A percentile compares a stretch with the other conserved stretches of the same genome.
These are phyloP conservation scores for Drosophila ezoana DNA, from an alignment of 2,888 invertebrate genomes.

Conservation along the genomic window DNA sequence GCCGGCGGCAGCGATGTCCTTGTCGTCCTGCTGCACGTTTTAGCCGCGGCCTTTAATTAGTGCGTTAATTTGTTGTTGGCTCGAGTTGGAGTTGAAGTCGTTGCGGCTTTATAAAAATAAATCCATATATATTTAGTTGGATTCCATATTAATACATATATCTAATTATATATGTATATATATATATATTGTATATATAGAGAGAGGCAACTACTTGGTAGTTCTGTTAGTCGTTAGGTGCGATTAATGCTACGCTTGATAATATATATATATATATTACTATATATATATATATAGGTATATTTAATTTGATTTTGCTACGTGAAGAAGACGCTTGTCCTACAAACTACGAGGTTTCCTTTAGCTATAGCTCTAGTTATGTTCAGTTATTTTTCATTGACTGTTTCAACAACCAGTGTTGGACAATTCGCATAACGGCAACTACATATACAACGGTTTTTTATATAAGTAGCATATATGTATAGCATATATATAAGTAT, in stretches of 20 bases:
- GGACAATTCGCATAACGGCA: conserved; percentile 66
- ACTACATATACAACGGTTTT: conserved; percentile 57
- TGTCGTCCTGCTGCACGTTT: conserved; percentile 25
- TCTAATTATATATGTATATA: conserved; percentile 39
- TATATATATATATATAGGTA: conserved; percentile 19
- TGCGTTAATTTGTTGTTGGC: conserved; percentile 46
- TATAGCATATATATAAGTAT: conserved; percentile 14
- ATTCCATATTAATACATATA: conserved; percentile 26
- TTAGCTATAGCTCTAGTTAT: conserved; percentile 68
- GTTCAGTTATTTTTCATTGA: conserved; percentile 43
- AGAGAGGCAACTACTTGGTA: conserved; percentile 78
- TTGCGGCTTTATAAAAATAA: conserved; percentile 73
- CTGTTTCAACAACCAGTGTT: conserved; percentile 33
- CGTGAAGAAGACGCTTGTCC: conserved; percentile 54
- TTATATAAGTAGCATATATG: conserved; percentile 44
- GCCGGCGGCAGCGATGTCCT: conserved; percentile 26
- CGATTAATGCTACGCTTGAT: conserved; percentile 55
- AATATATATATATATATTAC: conserved; percentile 20
- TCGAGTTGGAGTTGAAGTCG: conserved; percentile 45
- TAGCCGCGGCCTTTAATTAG: conserved; percentile 54
- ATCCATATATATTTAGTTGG: conserved; percentile 53
- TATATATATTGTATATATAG: conserved; percentile 59
- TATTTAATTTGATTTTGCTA: conserved; percentile 49
- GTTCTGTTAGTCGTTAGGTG: conserved; percentile 70
- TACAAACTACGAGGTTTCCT: conserved; percentile 77